These are phyloP conservation scores for Brachionus manjavacas DNA, from an alignment of 1,140 invertebrate genomes.

Conservation along the genomic window DNA sequence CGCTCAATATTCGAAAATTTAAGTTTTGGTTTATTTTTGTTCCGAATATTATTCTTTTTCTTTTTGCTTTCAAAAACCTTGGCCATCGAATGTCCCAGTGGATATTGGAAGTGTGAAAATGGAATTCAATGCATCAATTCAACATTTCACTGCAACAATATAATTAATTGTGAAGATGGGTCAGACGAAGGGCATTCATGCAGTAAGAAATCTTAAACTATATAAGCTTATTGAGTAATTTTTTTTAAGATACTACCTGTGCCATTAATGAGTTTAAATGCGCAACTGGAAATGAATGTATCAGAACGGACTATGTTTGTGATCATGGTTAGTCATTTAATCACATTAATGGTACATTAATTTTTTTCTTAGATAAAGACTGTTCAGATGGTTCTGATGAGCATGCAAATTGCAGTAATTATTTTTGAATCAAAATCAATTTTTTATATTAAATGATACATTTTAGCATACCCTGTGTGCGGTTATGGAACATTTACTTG, in stretches of 20 bases:
- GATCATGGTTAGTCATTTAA: neutral
- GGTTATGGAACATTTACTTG: constrained; percentile 38
- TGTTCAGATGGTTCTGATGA: constrained; percentile 36
- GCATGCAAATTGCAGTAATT: constrained; percentile 1
- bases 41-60: neutral
- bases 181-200: constrained; percentile 50
- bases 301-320: constrained; percentile 14
- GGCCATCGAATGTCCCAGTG: neutral
- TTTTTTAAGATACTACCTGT: constrained; percentile 1
- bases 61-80: neutral
- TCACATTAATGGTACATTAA: neutral
- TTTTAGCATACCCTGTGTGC: constrained; percentile 29
- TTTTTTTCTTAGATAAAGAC: neutral
- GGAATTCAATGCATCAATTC: constrained; percentile 48
- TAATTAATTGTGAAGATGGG: constrained; percentile 53
- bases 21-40: neutral
- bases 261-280: constrained; percentile 12
- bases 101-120: constrained; percentile 26
- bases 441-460: neutral
- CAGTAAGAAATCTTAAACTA: neutral
- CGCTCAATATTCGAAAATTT: neutral
- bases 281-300: neutral
- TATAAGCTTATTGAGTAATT: neutral
- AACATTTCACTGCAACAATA: constrained; percentile 49
- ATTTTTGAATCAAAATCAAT: neutral